Evolutionary conservation across 2,113 vertebrate species (phyloP), one percentile per base, ranked within the genome.

Genomic region (Indicator maculatus): DNA sequence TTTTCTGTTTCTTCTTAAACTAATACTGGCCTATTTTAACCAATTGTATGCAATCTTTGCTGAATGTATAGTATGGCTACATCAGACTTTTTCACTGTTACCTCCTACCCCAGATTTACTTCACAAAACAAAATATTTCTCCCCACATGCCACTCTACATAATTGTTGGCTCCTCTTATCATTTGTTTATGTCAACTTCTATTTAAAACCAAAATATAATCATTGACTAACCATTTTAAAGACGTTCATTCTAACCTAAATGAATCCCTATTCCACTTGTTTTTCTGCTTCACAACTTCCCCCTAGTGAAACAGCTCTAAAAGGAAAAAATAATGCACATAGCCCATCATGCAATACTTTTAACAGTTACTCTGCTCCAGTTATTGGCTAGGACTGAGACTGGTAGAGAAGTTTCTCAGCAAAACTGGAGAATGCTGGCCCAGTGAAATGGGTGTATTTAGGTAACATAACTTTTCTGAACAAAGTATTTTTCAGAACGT

Each of bases 151-250:
- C 45, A 74, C 69, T 38, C 59, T 85, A 91, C 87, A 83, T 89
- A 89, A 85, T 82, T 83, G 74, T 59, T 70, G 33, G 59, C 73
- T 91, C 67, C 89, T 93, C 64, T 80, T 93, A 66, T 33, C 79
- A 90, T 91, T 92, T 94, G 83, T 55, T 86, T 93, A 28, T 73
- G 74, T 69, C 93, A 90, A 31, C 63, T 89, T 89, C 88, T 87
- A 66, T 90, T 94, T 95, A 94, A 93, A 94, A 93, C 76, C 92
- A 90, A 96, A 95, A 84, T 89, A 93, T 64, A 95, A 71, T 88
- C 81, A 95, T 76, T 88, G 91, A 93, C 91, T 96, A 96, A 92
- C 84, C 78, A 89, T 80, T 94, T 90, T 56, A 93, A 96, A 96
- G 52, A 87, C 74, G 78, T 87, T 93, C 75, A 87, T 74, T 56